Evolutionary conservation across 2,797 vertebrate genomes (phyloP).

Genomic region (Buceros bicornis): DNA sequence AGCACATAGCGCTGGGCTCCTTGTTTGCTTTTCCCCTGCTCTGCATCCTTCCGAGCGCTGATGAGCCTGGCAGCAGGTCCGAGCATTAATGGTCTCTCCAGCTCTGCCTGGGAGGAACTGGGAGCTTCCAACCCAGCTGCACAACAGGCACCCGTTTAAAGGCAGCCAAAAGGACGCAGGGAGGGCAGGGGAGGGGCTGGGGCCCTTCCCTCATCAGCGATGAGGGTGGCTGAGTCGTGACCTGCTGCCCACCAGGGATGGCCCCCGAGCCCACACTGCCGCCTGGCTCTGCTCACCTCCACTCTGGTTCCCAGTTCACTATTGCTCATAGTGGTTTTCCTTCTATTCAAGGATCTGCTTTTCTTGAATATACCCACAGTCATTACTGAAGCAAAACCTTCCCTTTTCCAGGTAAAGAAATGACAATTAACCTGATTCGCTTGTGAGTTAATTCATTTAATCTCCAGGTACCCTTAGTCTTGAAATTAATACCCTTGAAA

Average conservation of each 20-base stretch:
- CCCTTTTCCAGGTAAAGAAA: conserved; percentile 10
- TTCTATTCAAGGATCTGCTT: neutral
- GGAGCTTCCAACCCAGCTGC: neutral
- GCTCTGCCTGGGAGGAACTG: neutral
- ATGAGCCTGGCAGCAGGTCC: neutral
- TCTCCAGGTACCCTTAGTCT: conserved; percentile 41
- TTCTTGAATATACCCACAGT: neutral
- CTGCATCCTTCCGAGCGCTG: neutral
- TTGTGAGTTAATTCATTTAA: conserved; percentile 45
- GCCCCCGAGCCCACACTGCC: neutral
- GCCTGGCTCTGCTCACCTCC: neutral
- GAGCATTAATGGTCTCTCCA: rapidly evolving
- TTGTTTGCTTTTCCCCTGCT: neutral
- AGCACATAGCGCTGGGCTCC: neutral
- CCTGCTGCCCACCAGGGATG: neutral
- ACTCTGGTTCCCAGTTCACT: neutral
- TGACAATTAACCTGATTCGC: conserved; percentile 28
- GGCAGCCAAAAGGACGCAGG: neutral
- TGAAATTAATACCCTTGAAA: conserved; percentile 49
- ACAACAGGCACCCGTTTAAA: neutral
- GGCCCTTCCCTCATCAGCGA: neutral
- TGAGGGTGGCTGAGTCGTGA: rapidly evolving
- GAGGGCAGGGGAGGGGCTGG: neutral
- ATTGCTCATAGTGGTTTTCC: neutral
- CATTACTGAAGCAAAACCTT: neutral